These are phyloP conservation scores for Notolabrus celidotus DNA, from an alignment of 2,797 vertebrate genomes.

Conservation along the genomic window DNA sequence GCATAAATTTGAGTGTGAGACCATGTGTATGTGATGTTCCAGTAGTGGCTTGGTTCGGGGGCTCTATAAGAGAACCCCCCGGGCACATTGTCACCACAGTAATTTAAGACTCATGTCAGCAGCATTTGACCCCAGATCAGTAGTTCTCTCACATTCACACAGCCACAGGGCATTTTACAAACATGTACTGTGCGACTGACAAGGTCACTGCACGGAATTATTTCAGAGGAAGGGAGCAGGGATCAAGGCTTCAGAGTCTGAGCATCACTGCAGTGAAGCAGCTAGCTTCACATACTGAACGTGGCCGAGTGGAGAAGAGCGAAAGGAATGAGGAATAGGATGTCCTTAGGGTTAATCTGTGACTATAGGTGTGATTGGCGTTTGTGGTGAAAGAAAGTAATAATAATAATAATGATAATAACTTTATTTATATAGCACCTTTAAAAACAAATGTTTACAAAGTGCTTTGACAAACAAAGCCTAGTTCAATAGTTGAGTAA, in stretches of 20 bases:
- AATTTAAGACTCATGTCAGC: conserved; percentile 38
- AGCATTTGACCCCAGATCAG: conserved; percentile 58
- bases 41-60: neutral
- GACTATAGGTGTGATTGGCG: conserved; percentile 3
- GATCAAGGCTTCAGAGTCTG: conserved; percentile 26
- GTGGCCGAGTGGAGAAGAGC: neutral
- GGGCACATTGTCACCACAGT: conserved; percentile 27
- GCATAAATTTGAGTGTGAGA: conserved; percentile 1
- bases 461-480: no score
- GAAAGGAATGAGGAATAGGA: neutral
- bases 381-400: no score
- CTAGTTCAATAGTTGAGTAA: no score
- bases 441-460: no score
- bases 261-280: conserved; percentile 19
- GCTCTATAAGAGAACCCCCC: conserved; percentile 7
- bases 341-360: neutral
- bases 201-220: conserved; percentile 44
- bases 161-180: conserved; percentile 35
- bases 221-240: conserved; percentile 26
- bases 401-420: no score
- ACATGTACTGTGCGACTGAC: conserved; percentile 21
- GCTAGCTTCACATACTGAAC: conserved; percentile 14
- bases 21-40: neutral
- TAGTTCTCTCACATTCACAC: conserved; percentile 39
- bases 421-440: no score